Evolutionary conservation across 2,888 invertebrate genomes (phyloP).

Genomic region (Thelaira solivaga): DNA sequence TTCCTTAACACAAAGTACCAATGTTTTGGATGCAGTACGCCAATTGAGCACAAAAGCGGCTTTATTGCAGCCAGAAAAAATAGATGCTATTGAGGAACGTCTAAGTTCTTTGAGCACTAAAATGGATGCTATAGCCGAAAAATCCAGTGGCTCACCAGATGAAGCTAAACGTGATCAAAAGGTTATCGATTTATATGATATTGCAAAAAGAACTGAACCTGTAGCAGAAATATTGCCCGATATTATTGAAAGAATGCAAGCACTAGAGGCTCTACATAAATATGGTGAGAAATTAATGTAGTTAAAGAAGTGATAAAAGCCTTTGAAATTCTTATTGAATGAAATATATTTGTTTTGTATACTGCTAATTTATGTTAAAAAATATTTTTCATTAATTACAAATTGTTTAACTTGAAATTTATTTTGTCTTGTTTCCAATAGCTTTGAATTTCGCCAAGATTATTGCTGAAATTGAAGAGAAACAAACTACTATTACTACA

Average conservation of each 20-base stretch:
- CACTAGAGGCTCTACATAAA: conserved; percentile 91
- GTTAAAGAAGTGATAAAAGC: not conserved
- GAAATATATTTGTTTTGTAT: too few species aligned
- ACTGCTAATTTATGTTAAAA: not conserved
- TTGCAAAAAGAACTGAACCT: conserved; percentile 91
- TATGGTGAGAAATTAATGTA: conserved; percentile 81
- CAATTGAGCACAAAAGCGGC: conserved; percentile 87
- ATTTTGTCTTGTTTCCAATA: conserved; percentile 75
- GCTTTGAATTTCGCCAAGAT: conserved; percentile 93
- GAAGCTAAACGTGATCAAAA: conserved; percentile 83
- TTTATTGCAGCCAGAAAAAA: conserved; percentile 87
- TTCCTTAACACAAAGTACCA: conserved; percentile 72
- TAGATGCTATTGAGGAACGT: conserved; percentile 90
- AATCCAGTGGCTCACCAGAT: conserved; percentile 78
- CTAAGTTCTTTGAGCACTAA: conserved; percentile 85
- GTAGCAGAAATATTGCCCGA: conserved; percentile 86
- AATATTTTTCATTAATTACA: not conserved
- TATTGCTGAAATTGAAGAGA: conserved; percentile 86
- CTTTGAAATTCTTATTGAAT: too few species aligned
- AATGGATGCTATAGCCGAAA: conserved; percentile 84
- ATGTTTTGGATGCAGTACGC: conserved; percentile 85
- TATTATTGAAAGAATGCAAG: conserved; percentile 89
- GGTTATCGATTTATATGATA: conserved; percentile 86
- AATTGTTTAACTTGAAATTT: not conserved
- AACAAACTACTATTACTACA: conserved; percentile 84